Base-by-base conservation (phyloP, 1,140 invertebrate genomes). In the Drosophila guanche region DNA sequence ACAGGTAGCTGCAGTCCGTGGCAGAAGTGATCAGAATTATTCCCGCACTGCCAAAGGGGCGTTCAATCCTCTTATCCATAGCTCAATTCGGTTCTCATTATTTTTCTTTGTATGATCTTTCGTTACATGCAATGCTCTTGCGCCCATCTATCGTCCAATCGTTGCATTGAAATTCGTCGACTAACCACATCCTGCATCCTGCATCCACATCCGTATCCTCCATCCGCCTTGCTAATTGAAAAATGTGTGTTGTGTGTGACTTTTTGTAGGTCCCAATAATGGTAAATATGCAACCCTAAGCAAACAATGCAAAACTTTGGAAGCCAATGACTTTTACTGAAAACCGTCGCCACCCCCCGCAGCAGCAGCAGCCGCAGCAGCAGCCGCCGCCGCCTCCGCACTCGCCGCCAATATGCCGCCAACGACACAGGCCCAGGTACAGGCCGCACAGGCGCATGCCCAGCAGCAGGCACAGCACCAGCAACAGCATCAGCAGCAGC, bases 281-380 rank as follows among this genome's bases (percentile, higher is more conserved):
- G 95, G 95, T 93, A 96, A 96, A 94, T 96, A 96, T 95, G 95
- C 96, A 92, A 97, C 97, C 93, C 93, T 98, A 92, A 97, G 96
- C 94, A 97, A 97, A 93, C 96, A 97, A 93, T 98, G 97, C 94
- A 98, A 98, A 93, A 98, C 97, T 61, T 93, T 97, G 52, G 97
- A 97, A 93, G 96, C 96, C 66, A 97, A 95, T 91, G 97, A 98
- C 93, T 98, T 97, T 93, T 98, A 98, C 96, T 98, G 96, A 97
- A 95, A 94, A 91, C 93, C 93, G 92, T 94, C 93, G 92, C 92
- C 93, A 92, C 93, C 93, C 74, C 70, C 74, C 61, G 72, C 86
- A 75, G 84, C 79, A 80, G 77, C 77, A 76, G 78, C 79, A 61
- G 65, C 74, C 50, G 60, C 79, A 65, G 78, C 76, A 67, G 66